These are phyloP conservation scores for Zoanthus sociatus DNA, from an alignment of 92 coral and sea anemone genomes.

Conservation along the genomic window DNA sequence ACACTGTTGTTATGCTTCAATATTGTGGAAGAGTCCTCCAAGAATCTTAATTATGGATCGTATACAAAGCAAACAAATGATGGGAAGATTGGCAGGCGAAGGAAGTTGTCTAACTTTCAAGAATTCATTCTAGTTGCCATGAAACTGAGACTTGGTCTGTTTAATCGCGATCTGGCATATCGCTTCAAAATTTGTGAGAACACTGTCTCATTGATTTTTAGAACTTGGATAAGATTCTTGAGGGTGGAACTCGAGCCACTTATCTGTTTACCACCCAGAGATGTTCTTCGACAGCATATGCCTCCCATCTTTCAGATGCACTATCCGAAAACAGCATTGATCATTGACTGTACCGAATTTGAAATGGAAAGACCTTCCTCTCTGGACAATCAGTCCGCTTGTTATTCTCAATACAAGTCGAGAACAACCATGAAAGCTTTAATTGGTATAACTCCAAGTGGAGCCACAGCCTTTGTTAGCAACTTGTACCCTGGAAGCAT, in stretches of 20 bases:
- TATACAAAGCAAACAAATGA: conserved; percentile 48
- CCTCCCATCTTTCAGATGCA: conserved; percentile 61
- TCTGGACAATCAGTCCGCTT: conserved; percentile 4
- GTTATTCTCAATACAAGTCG: conserved; percentile 59
- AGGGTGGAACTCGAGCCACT: conserved; percentile 65
- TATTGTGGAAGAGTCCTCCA: conserved; percentile 56
- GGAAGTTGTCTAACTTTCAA: conserved; percentile 57
- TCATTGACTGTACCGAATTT: conserved; percentile 72
- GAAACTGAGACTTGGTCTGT: conserved; percentile 26
- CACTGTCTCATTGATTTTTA: conserved; percentile 40
- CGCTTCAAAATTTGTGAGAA: conserved; percentile 39
- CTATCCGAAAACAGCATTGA: conserved; percentile 61
- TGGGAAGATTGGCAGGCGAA: conserved; percentile 55
- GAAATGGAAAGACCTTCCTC: conserved; percentile 71
- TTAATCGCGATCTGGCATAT: conserved; percentile 19
- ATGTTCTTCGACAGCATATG: conserved; percentile 60
- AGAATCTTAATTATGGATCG: conserved; percentile 56
- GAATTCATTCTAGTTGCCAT: conserved; percentile 43
- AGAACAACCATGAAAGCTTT: conserved; percentile 75
- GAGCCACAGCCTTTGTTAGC: conserved; percentile 60
- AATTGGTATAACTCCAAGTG: conserved; percentile 74
- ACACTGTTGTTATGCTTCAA: conserved; percentile 45
- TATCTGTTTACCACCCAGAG: conserved; percentile 70
- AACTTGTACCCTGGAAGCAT: conserved; percentile 65
- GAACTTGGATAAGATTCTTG: conserved; percentile 62